Evolutionary conservation across 2,113 vertebrate species (phyloP).

Genomic region (Delphinapterus leucas): DNA sequence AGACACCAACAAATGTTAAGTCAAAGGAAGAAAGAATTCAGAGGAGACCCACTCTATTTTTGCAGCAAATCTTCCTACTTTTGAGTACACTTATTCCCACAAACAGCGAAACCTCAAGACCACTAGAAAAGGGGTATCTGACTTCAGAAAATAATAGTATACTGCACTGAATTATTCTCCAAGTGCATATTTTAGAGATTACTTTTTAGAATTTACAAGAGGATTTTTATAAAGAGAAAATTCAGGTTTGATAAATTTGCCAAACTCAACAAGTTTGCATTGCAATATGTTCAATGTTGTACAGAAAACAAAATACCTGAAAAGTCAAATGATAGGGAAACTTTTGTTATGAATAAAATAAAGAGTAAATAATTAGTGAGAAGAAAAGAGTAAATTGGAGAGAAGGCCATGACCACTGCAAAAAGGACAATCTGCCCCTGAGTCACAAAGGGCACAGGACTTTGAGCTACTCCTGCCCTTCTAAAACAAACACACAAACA

Average conservation of each 20-base stretch:
- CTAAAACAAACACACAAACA: background rate
- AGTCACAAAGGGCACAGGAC: background rate
- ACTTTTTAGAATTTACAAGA: background rate
- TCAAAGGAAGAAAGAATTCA: slow-evolving; percentile 10
- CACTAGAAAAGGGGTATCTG: background rate
- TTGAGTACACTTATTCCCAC: background rate
- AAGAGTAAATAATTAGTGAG: background rate
- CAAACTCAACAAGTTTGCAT: background rate
- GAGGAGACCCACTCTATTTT: background rate
- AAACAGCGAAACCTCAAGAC: background rate
- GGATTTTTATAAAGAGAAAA: background rate
- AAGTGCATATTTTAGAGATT: background rate
- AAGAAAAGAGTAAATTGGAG: background rate
- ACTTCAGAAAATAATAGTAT: background rate
- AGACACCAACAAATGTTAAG: slow-evolving; percentile 28
- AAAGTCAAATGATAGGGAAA: background rate
- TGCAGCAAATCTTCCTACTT: background rate
- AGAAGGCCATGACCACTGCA: background rate
- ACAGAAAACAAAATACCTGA: background rate
- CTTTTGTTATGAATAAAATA: background rate
- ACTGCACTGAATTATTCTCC: background rate
- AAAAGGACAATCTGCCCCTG: background rate
- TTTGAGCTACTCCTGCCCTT: background rate
- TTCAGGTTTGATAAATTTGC: background rate
- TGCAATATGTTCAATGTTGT: background rate